Percentiles rank a stretch among this genome's conserved stretches.
These are phyloP conservation scores for Prinia subflava DNA, from an alignment of 2,113 vertebrate genomes.

Conservation along the genomic window DNA sequence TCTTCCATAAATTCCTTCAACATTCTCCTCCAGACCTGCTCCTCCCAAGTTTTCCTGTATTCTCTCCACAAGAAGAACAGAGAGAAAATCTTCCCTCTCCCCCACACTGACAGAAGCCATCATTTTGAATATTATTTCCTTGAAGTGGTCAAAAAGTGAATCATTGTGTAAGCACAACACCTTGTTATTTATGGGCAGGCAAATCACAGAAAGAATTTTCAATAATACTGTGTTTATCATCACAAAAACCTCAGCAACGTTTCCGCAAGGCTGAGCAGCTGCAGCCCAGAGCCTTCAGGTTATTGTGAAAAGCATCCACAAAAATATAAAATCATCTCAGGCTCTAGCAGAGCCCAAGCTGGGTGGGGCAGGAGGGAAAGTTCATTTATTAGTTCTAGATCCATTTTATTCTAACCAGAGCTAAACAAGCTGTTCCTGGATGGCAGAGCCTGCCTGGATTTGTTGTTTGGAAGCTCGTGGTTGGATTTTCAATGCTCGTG, in stretches of 20 bases:
- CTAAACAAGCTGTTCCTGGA: neutral
- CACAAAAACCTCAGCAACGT: neutral
- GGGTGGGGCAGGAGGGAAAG: neutral
- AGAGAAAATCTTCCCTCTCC: neutral
- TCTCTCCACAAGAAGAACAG: neutral
- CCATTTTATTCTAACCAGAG: neutral
- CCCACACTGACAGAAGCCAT: neutral
- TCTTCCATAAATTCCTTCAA: neutral
- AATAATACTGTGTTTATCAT: neutral
- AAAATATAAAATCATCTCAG: neutral
- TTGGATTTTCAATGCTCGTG: neutral
- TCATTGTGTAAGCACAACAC: neutral
- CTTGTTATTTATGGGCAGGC: neutral
- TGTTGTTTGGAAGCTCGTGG: neutral
- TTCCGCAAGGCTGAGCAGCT: neutral
- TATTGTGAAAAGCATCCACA: neutral
- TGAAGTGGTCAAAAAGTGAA: neutral
- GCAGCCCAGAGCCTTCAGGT: neutral
- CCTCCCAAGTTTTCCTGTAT: neutral
- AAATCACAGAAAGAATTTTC: neutral
- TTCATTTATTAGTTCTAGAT: neutral
- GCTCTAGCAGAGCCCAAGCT: neutral
- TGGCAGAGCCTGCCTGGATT: conserved; percentile 23
- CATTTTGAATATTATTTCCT: neutral
- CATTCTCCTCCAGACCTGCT: neutral